Base-by-base conservation (phyloP, 1,140 invertebrate species). In the Lysiphlebus fabarum region DNA sequence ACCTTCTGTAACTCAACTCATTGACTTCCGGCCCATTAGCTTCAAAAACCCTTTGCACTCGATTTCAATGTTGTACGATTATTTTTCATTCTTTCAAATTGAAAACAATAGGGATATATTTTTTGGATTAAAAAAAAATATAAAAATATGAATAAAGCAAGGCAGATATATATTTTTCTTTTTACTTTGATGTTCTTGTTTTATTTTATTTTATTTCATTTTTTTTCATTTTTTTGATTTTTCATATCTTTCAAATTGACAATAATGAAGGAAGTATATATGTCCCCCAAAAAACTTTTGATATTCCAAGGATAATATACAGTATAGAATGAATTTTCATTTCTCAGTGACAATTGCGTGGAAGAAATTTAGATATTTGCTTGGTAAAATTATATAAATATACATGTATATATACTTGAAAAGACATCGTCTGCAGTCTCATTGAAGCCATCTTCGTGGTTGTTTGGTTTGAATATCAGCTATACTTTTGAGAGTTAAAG, bases 21-120 rank as follows among this genome's bases (percentile, higher is more conserved):
- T 7, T 12, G 40, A 50, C 2, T 58, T 58, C 57, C 57, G 57
- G 17, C 2, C 49, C 57, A 58, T 58, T 58, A 58, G 40, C 42
- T 33, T 11, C 17, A 42, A 14, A 33, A n/a, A 34, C 17, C 43
- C 43, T 45, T 56, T 44, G 11, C 34, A 33, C 42, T 37, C 51
- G 6, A 26, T 9, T 54, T 14, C 51, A 54, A 33, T 42, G 10
- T 8, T 54, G 5, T 40, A 26, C 7, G 7, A n/a, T n/a, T 12
- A 40, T 47, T 56, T 36, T 5, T 45, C 34, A 56, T 45, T 8
- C 43, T 38, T 11, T 6, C 26, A 40, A 41, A n/a, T n/a, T 8
- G 36, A 42, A 14, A n/a, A 8, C 41, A 42, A 42, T 42, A 42
- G 41, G 41, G 2, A 26, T 26, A 17, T 47, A 9, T 10, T 45